Evolutionary conservation across 2,113 vertebrate genomes (phyloP).

Genomic region (Bucco capensis): DNA sequence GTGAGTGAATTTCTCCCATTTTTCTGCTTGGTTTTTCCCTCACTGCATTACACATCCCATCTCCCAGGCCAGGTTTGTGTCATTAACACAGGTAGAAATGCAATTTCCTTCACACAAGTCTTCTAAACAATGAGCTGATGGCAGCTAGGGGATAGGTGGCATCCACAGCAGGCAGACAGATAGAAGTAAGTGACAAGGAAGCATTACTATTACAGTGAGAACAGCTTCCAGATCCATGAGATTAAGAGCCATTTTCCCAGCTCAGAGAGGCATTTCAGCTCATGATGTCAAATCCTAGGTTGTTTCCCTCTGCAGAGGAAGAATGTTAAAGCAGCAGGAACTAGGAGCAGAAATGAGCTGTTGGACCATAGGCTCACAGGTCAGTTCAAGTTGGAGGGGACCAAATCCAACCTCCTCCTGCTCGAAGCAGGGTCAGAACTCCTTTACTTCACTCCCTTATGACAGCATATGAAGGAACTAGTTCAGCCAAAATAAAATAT

Average conservation of each 20-base stretch:
- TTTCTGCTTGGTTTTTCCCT: constrained; percentile 3
- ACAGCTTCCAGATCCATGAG: background rate
- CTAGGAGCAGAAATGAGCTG: background rate
- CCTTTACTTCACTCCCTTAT: background rate
- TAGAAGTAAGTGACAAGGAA: background rate
- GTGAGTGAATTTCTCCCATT: constrained; percentile 1
- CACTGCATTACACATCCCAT: constrained; percentile 73
- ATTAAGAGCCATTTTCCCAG: background rate
- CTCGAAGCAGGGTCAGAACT: background rate
- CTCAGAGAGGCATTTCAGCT: background rate
- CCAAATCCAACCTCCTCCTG: background rate
- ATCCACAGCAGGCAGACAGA: background rate
- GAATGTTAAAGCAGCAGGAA: background rate
- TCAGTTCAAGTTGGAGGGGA: background rate
- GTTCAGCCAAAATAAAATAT: background rate
- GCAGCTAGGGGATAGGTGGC: background rate
- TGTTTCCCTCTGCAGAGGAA: background rate
- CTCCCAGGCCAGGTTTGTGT: constrained; percentile 48
- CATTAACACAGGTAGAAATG: background rate
- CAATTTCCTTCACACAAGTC: background rate
- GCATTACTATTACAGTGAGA: background rate
- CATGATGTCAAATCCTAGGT: background rate
- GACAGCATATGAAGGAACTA: background rate
- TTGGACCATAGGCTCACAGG: background rate
- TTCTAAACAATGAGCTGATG: background rate